phyloP scores from a whole-genome alignment of 1,140 invertebrate species.

The Polyergus mexicanus region DNA sequence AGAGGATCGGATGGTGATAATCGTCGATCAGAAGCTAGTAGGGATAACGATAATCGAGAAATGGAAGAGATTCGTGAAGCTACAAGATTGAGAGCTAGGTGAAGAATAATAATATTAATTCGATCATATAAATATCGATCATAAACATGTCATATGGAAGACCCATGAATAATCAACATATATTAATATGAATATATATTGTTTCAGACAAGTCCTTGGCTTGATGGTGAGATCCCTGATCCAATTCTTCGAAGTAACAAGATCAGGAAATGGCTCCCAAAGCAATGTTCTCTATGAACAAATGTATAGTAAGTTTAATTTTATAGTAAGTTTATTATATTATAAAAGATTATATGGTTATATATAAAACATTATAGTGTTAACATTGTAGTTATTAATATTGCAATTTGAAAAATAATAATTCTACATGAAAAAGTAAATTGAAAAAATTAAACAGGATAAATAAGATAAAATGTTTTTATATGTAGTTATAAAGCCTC shows the following conservation, averaged over 20 bases:
- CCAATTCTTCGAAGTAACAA: slow-evolving; percentile 82
- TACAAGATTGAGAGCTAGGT: slow-evolving; percentile 77
- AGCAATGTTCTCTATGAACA: slow-evolving; percentile 78
- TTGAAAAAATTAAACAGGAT: neutral
- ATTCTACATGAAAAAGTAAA: neutral
- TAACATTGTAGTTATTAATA: too few species aligned
- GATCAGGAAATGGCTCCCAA: slow-evolving; percentile 73
- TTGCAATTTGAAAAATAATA: neutral
- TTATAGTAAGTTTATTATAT: slow-evolving; percentile 72
- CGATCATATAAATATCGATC: slow-evolving; percentile 1
- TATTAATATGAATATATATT: neutral
- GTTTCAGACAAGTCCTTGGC: slow-evolving; percentile 79
- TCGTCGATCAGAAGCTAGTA: slow-evolving; percentile 59
- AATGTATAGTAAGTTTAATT: slow-evolving; percentile 76
- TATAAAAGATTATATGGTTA: neutral
- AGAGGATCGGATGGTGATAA: slow-evolving; percentile 63
- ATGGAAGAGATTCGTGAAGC: slow-evolving; percentile 75
- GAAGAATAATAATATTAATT: slow-evolving; percentile 21
- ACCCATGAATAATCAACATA: neutral
- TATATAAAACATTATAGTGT: neutral
- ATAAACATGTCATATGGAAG: neutral
- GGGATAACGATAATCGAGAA: slow-evolving; percentile 67
- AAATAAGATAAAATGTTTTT: neutral
- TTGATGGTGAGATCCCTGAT: slow-evolving; percentile 83
- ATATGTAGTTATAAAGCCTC: neutral